phyloP scores from a whole-genome alignment of 2,113 vertebrate species.

The Calyptommatus sinebrachiatus region DNA sequence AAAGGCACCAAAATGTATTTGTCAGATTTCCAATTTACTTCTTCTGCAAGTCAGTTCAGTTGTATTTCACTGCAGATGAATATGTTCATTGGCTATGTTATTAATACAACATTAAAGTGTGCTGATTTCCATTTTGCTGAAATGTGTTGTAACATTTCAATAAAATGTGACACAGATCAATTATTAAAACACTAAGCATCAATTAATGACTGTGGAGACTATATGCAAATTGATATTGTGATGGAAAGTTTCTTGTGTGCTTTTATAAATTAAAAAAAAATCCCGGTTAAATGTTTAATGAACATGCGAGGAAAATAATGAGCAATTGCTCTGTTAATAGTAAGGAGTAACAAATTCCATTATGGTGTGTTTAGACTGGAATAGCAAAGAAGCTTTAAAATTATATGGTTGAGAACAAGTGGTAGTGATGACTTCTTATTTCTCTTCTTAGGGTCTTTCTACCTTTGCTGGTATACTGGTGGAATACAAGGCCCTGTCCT shows the following conservation, averaged over 20 bases:
- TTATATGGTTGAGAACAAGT: slow-evolving; percentile 20
- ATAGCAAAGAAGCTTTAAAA: slow-evolving; percentile 24
- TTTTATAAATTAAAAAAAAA: slow-evolving; percentile 57
- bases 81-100: slow-evolving; percentile 28
- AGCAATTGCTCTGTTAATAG: slow-evolving; percentile 59
- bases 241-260: slow-evolving; percentile 58
- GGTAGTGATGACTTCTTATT: slow-evolving; percentile 9
- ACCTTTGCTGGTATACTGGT: too few species aligned
- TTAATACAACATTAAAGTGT: slow-evolving; percentile 58
- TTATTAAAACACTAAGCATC: slow-evolving; percentile 69
- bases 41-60: slow-evolving; percentile 33
- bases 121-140: slow-evolving; percentile 45
- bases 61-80: slow-evolving; percentile 36
- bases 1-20: slow-evolving; percentile 34
- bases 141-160: slow-evolving; percentile 47
- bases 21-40: slow-evolving; percentile 40
- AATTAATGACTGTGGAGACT: slow-evolving; percentile 65
- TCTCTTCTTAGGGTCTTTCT: not conserved
- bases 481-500: too few species aligned
- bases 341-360: slow-evolving; percentile 46
- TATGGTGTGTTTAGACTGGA: slow-evolving; percentile 11
- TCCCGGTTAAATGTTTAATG: slow-evolving; percentile 65
- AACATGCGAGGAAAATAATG: slow-evolving; percentile 64
- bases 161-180: slow-evolving; percentile 63
- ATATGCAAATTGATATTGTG: slow-evolving; percentile 68